These are phyloP conservation scores for Drosophila tanythrix DNA, from an alignment of 2,888 invertebrate genomes.

Conservation along the genomic window DNA sequence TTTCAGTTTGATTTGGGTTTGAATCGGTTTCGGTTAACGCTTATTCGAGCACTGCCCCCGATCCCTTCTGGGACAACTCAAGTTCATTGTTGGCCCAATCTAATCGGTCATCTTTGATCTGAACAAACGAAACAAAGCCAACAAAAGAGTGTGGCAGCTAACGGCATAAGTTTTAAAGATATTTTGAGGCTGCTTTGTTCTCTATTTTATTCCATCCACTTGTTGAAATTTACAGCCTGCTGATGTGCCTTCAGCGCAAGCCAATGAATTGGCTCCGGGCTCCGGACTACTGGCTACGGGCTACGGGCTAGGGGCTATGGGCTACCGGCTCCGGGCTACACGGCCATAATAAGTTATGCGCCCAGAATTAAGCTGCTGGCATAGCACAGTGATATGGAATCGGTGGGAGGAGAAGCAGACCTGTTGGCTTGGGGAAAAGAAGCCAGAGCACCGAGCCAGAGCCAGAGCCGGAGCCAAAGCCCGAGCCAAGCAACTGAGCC, in stretches of 20 bases:
- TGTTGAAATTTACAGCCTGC: conserved; percentile 65
- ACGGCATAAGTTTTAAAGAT: conserved; percentile 51
- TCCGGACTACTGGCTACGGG: neutral
- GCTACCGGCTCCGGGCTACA: conserved; percentile 6
- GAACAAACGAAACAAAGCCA: conserved; percentile 30
- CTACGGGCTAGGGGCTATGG: neutral
- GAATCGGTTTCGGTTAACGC: neutral
- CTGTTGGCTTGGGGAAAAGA: neutral
- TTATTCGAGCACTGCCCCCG: conserved; percentile 11
- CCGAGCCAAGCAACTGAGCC: conserved; percentile 33
- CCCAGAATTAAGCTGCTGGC: conserved; percentile 51
- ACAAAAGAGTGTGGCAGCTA: conserved; percentile 66
- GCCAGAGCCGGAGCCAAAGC: neutral
- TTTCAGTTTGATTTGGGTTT: neutral
- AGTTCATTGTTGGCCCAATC: conserved; percentile 38
- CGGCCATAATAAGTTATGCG: conserved; percentile 56
- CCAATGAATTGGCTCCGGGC: conserved; percentile 55
- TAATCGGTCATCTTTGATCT: conserved; percentile 63
- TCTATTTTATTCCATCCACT: conserved; percentile 35
- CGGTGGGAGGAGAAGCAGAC: neutral
- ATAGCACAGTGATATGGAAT: neutral
- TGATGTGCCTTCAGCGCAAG: conserved; percentile 47
- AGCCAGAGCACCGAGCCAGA: neutral
- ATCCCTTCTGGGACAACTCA: neutral
- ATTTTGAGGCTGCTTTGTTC: neutral